A percentile compares a stretch with the other conserved stretches of the same genome.
phyloP scores from a whole-genome alignment of 2,888 invertebrate species.

The Luffia ferchaultella region DNA sequence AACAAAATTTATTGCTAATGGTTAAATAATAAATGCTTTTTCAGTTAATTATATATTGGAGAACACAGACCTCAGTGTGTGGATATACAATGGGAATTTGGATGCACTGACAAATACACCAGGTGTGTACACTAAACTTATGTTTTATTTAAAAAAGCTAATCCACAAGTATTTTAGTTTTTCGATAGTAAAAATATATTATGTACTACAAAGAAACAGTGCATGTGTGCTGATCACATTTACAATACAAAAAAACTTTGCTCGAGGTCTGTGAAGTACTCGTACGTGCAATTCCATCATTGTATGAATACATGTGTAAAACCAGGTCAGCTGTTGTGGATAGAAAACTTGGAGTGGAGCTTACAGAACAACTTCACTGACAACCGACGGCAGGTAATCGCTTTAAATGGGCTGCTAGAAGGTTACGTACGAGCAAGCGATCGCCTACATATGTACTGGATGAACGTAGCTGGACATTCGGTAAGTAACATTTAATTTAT shows the following conservation, averaged over 20 bases:
- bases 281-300: too few species aligned
- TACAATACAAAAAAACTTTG: too few species aligned
- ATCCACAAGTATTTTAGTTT: too few species aligned
- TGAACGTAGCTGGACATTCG: conserved; percentile 81
- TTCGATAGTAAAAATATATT: too few species aligned
- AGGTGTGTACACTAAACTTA: conserved; percentile 58
- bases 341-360: conserved; percentile 73
- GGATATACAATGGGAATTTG: conserved; percentile 80
- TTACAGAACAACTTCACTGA: conserved; percentile 64
- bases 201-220: too few species aligned
- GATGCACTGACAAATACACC: conserved; percentile 86
- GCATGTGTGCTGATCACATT: too few species aligned
- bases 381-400: conserved; percentile 59
- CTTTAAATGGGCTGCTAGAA: conserved; percentile 67
- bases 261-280: too few species aligned
- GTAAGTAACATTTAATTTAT: conserved; percentile 53
- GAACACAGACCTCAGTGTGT: conserved; percentile 69
- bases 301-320: too few species aligned
- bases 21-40: too few species aligned
- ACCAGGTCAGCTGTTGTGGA: conserved; percentile 78
- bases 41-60: conserved; percentile 75
- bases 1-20: too few species aligned
- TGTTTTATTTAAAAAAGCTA: too few species aligned
- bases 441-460: conserved; percentile 77
- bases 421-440: conserved; percentile 74